Percentiles rank a stretch among this genome's conserved stretches.
Evolutionary conservation across 2,797 vertebrate genomes (phyloP).

Genomic region (Hyperoplus lanceolatus): DNA sequence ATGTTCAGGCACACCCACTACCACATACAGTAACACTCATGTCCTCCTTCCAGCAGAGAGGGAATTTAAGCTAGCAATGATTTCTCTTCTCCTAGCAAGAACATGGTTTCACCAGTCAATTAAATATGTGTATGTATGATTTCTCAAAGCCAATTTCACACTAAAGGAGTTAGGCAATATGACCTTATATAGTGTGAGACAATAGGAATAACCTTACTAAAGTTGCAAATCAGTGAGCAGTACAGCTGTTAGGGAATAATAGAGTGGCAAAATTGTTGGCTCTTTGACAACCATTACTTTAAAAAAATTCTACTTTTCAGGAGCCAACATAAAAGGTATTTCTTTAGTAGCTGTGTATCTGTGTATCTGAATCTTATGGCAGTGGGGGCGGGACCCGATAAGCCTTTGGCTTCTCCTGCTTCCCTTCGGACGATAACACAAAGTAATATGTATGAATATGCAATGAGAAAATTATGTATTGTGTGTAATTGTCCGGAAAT

Average conservation of each 20-base stretch:
- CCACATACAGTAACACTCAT: slow-evolving; percentile 53
- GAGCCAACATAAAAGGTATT: background rate
- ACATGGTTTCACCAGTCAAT: slow-evolving; percentile 30
- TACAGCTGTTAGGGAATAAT: background rate
- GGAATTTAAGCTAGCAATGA: slow-evolving; percentile 65
- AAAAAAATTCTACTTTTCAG: background rate
- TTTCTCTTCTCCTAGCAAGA: slow-evolving; percentile 21
- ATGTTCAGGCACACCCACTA: slow-evolving; percentile 33
- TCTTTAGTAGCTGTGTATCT: no score
- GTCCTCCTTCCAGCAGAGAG: slow-evolving; percentile 40
- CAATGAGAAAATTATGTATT: no score
- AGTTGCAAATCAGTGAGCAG: background rate
- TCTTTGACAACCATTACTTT: background rate
- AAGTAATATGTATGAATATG: no score
- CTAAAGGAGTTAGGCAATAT: slow-evolving; percentile 1
- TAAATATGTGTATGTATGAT: slow-evolving; percentile 1
- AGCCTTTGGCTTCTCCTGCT: no score
- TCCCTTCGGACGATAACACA: no score
- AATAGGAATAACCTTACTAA: background rate
- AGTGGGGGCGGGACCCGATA: no score
- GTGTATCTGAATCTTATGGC: no score
- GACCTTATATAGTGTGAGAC: slow-evolving; percentile 14
- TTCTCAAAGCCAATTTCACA: slow-evolving; percentile 25
- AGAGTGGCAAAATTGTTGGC: background rate
- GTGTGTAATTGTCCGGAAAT: no score